Base-by-base conservation (phyloP, 2,888 invertebrate genomes). In the Cotesia congregata region DNA sequence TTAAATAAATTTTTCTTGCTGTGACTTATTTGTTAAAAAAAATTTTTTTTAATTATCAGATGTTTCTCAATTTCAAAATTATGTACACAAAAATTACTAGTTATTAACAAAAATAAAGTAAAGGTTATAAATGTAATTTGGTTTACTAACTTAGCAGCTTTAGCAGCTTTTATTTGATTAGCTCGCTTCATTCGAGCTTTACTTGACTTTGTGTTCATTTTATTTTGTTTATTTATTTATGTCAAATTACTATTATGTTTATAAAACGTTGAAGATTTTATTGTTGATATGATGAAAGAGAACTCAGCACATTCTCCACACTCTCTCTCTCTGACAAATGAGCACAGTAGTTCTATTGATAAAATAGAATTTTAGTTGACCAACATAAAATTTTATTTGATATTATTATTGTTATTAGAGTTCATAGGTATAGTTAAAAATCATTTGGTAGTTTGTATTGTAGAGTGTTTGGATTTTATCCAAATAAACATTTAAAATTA, bases 81-180 rank as follows among this genome's bases (percentile, higher is more conserved):
- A 30, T 30, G n/a, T n/a, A n/a, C n/a, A 30, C 2, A 30, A 30
- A 30, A 30, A 30, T n/a, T 60, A 60, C n/a, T 60, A 0, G 5
- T 60, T 60, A n/a, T 60, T 60, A 60, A 9, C n/a, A n/a, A n/a
- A n/a, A 60, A 60, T 6, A n/a, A 0, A 60, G 3, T 60, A 60
- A 6, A 60, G n/a, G 60, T n/a, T 60, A n/a, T 0, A 60, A 2
- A 60, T 60, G 9, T n/a, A 60, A 9, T 6, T 5, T 60, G 4
- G 5, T 62, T 17, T 17, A 62, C 62, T 67, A 60, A 76, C 72
- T 69, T 77, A 2, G 59, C 76, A 70, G 76, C 76, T 67, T 72
- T 72, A 9, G 61, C 76, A 41, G 76, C 76, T 64, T 77, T 77
- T 30, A 73, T 73, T 62, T 69, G 41, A 17, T 61, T 41, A 12